Evolutionary conservation across 2,797 vertebrate genomes (phyloP), one percentile per base, ranked within the genome.

Genomic region (Ctenosaura bakeri): DNA sequence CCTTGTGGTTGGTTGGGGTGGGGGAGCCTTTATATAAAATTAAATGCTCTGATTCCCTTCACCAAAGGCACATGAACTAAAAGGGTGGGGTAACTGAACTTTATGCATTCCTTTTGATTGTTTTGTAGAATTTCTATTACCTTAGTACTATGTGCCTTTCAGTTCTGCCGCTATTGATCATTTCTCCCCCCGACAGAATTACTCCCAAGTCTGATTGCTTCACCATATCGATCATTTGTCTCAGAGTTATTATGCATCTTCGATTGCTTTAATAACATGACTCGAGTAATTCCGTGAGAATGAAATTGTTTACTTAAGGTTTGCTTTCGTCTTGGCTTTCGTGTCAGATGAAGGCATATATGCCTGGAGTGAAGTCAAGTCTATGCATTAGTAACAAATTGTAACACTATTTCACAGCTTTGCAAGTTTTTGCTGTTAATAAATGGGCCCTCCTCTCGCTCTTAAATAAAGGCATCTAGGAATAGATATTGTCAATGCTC

Each of bases 191-290:
- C 89, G 52, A 46, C 18, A 42, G 90, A 95, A 66, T 90, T 87
- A 77, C 89, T 91, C 69, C 32, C 89, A 77, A 91, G 89, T 88
- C 89, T 93, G 91, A 71, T 91, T 85, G 71, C 94, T 95, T 16
- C 89, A 90, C 92, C 0, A 0, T 96, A 95, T 95, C 79, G 94
- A 95, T 92, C 81, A 56, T 92, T 95, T 90, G 94, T 95, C 93
- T 94, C 87, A 64, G 0, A 59, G 91, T 93, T 96, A 94, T 95
- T 96, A 95, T 1, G 0, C 93, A 92, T 90, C 91, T 95, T 96
- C 1, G 86, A 95, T 95, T 95, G 90, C 94, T 95, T 92, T 95
- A 94, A 95, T 95, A 95, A 93, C 94, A 94, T 90, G 93, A 88
- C 94, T 89, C 90, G 16, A 90, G 88, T 94, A 95, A 92, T 95